Percentiles rank a stretch among this genome's conserved stretches.
Evolutionary conservation across 2,113 vertebrate species (phyloP).

Genomic region (Crotalus helleri): DNA sequence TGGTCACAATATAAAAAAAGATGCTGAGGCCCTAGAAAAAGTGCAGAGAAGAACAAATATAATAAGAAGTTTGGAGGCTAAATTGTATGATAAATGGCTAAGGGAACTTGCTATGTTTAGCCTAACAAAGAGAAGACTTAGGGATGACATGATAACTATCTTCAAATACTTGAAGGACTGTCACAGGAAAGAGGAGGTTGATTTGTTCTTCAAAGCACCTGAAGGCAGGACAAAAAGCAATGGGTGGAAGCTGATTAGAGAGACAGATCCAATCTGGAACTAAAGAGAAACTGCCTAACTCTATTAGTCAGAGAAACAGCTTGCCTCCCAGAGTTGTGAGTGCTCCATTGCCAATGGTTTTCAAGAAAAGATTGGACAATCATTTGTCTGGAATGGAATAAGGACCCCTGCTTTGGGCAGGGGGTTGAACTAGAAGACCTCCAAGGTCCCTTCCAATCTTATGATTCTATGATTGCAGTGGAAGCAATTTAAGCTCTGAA

Average conservation of each 20-base stretch:
- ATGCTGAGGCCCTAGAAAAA: neutral
- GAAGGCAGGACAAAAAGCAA: neutral
- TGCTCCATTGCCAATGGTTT: neutral
- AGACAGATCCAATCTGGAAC: neutral
- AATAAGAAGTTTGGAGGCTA: neutral
- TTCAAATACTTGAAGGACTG: neutral
- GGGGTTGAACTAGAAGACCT: neutral
- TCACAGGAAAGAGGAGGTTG: neutral
- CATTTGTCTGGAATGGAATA: neutral
- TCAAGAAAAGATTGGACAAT: neutral
- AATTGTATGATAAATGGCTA: neutral
- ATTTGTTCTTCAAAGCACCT: neutral
- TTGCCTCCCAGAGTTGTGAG: neutral
- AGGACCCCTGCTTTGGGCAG: neutral
- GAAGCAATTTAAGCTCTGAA: neutral
- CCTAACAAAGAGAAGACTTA: neutral
- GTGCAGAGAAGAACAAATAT: neutral
- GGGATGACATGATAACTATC: neutral
- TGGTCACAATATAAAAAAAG: neutral
- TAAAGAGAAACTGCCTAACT: neutral
- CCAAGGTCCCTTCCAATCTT: neutral
- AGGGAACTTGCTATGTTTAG: neutral
- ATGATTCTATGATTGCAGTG: neutral
- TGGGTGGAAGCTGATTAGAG: neutral
- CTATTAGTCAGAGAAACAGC: neutral